phyloP scores from a whole-genome alignment of 1,140 invertebrate genomes.

The Brachionus calyciflorus region DNA sequence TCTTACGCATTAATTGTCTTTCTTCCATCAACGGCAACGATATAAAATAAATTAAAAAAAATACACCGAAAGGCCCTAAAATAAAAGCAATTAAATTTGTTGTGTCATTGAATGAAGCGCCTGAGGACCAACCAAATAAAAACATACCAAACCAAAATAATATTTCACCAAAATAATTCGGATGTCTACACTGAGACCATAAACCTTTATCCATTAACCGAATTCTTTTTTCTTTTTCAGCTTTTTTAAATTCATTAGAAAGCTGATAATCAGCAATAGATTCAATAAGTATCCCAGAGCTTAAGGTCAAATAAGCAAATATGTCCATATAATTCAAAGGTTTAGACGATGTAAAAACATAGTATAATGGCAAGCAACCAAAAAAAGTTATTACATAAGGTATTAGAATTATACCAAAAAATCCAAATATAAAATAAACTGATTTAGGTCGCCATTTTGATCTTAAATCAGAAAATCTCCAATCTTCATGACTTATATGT shows the following conservation, averaged over 20 bases:
- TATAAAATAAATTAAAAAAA: conserved; percentile 24
- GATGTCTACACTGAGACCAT: conserved; percentile 23
- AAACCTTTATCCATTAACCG: conserved; percentile 11
- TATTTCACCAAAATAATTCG: conserved; percentile 47
- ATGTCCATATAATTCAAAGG: not conserved
- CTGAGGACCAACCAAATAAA: not conserved
- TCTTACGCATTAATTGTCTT: not conserved
- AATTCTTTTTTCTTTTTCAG: not conserved
- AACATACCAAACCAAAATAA: conserved; percentile 34
- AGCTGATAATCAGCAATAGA: conserved; percentile 10
- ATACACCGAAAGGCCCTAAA: conserved; percentile 13
- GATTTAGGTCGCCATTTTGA: conserved; percentile 4
- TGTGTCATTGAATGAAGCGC: not conserved
- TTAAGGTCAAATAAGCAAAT: not conserved
- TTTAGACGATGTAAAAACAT: not conserved
- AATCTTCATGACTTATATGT: conserved; percentile 33
- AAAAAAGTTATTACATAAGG: conserved; percentile 1
- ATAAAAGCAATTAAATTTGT: not conserved
- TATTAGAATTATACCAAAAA: conserved; percentile 7
- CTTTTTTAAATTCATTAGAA: not conserved
- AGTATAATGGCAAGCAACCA: not conserved
- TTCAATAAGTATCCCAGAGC: conserved; percentile 5
- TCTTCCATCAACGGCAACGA: conserved; percentile 46
- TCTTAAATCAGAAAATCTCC: conserved; percentile 32
- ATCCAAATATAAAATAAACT: conserved; percentile 17